These are phyloP conservation scores for Eupeodes luniger DNA, from an alignment of 2,888 invertebrate species.

Conservation along the genomic window DNA sequence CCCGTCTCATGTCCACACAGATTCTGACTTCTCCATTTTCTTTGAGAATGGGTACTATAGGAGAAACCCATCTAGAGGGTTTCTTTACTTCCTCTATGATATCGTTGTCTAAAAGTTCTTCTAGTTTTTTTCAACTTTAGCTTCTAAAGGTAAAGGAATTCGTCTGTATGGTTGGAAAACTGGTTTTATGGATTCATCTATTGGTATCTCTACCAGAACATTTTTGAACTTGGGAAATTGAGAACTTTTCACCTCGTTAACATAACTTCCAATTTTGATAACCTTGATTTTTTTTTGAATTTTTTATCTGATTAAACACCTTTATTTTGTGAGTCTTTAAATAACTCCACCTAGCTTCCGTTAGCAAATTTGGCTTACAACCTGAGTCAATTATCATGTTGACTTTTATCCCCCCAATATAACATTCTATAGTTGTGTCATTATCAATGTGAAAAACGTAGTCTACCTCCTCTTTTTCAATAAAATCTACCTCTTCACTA, in stretches of 20 bases:
- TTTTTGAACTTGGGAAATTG: conserved; percentile 46
- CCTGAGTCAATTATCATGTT: conserved; percentile 45
- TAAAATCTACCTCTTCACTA: conserved; percentile 46
- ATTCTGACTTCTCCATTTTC: conserved; percentile 42
- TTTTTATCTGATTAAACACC: conserved; percentile 34
- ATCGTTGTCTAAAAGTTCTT: conserved; percentile 42
- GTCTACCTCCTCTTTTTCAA: conserved; percentile 45
- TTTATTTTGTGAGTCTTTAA: conserved; percentile 23
- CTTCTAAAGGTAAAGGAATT: conserved; percentile 41
- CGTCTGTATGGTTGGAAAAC: conserved; percentile 18
- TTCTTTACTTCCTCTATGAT: conserved; percentile 41
- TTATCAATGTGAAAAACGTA: conserved; percentile 50
- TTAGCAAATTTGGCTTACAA: conserved; percentile 37
- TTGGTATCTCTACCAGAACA: conserved; percentile 29
- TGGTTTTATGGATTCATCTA: conserved; percentile 31
- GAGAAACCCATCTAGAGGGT: conserved; percentile 46
- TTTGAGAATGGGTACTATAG: conserved; percentile 42
- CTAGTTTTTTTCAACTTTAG: conserved; percentile 41
- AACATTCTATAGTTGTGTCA: conserved; percentile 39
- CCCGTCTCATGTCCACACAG: conserved; percentile 54
- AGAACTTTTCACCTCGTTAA: conserved; percentile 36
- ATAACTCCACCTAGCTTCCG: conserved; percentile 39
- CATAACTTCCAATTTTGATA: conserved; percentile 17
- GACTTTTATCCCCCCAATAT: conserved; percentile 35
- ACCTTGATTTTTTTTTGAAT: conserved; percentile 40